Base-by-base conservation (phyloP, 2,797 vertebrate species). In the Gallinago stenura region DNA sequence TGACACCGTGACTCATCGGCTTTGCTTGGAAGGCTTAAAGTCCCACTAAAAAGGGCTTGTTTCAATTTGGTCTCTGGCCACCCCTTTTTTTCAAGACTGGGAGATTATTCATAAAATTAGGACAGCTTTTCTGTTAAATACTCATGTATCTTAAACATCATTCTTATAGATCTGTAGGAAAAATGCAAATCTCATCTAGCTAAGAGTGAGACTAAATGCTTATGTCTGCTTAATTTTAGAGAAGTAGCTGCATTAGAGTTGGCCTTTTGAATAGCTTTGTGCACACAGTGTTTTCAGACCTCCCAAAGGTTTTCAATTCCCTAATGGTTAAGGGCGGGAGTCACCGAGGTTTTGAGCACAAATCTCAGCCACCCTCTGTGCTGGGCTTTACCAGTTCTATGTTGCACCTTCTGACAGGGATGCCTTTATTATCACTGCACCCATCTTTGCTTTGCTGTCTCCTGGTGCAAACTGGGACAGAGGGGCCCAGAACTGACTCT, bases 241-340 rank as follows among this genome's bases (percentile, higher is more conserved):
- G 43, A 56, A 73, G 48, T 11, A 60, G 39, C 28, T 65, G 33
- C 56, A 26, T 68, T 50, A 80, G 43, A 80, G 69, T 87, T 90
- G 79, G 21, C 48, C 88, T 87, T 96, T 69, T 77, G 78, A 87
- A 87, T 65, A 78, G 30, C 33, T 90, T 80, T 84, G 37, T 83
- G 94, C 91, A n/a, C 45, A 61, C 53, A 58, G 41, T 68, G 26
- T 83, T 94, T 94, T 83, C 68, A 81, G 69, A 46, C 19, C 26
- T 69, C 33, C 46, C 24, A 48, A 48, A 24, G 46, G 22, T 48
- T 48, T 48, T 48, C 46, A 24, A 5, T 46, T 90, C 84, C 39
- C 82, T 58, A 88, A 85, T 83, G 57, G 25, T 78, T 80, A 43
- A 57, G 33, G 53, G 45, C 37, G 20, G 72, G 17, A 87, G 30